These are phyloP conservation scores for Drosophila rubida DNA, from an alignment of 2,888 invertebrate genomes.

Conservation along the genomic window DNA sequence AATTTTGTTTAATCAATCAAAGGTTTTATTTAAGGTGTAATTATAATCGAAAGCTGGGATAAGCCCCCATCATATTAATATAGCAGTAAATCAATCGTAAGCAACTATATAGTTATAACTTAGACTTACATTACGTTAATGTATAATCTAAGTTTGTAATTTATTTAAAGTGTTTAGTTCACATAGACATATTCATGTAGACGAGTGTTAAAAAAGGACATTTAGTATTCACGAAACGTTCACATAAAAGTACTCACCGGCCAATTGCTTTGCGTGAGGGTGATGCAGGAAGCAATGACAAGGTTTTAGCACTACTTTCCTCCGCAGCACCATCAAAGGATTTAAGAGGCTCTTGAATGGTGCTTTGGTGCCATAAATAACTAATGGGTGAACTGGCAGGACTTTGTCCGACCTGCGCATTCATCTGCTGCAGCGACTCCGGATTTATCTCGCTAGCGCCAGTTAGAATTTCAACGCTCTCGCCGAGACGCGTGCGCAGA, in stretches of 20 bases:
- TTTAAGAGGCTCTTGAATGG: conserved; percentile 84
- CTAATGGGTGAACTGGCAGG: conserved; percentile 85
- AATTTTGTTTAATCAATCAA: too few relatives aligned
- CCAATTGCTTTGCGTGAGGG: conserved; percentile 66
- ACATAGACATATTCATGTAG: neutral
- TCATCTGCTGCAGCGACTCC: conserved; percentile 60
- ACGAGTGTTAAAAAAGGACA: neutral
- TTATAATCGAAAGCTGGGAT: too few relatives aligned
- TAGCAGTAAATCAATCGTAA: neutral
- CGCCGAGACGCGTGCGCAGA: conserved; percentile 83
- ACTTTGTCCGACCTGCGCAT: conserved; percentile 69
- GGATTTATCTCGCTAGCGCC: conserved; percentile 82
- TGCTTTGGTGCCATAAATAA: conserved; percentile 85
- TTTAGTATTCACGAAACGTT: conserved; percentile 11
- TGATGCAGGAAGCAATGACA: conserved; percentile 56
- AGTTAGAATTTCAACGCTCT: conserved; percentile 83
- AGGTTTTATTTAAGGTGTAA: too few relatives aligned
- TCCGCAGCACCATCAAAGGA: conserved; percentile 76
- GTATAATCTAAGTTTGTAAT: neutral
- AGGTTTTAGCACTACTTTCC: conserved; percentile 41
- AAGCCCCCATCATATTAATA: too few relatives aligned
- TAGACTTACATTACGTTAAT: neutral
- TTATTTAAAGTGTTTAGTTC: conserved; percentile 18
- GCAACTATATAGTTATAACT: neutral
- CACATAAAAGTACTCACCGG: conserved; percentile 68